These are phyloP conservation scores for Lasioglossum villosulum DNA, from an alignment of 2,888 invertebrate genomes.

Conservation along the genomic window DNA sequence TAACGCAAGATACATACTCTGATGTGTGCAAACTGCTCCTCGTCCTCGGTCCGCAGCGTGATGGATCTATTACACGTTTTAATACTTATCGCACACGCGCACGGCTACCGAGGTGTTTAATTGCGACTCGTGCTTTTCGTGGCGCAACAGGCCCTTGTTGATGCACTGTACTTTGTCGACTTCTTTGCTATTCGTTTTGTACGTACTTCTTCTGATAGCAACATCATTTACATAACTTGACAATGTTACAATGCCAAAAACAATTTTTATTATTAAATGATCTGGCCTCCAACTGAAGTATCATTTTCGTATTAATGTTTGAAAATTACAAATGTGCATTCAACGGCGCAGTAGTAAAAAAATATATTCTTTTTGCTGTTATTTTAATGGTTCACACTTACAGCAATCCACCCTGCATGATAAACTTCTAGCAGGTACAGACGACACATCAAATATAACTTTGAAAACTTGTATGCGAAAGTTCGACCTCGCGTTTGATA, in stretches of 20 bases:
- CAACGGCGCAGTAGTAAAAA: not conserved
- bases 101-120: not conserved
- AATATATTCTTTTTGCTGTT: not conserved
- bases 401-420: not conserved
- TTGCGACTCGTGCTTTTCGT: not conserved
- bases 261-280: too few relatives aligned
- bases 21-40: not conserved
- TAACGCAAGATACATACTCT: not conserved
- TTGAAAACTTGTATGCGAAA: not conserved
- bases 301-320: not conserved
- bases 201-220: too few relatives aligned
- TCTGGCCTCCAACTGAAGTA: too few relatives aligned
- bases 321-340: not conserved
- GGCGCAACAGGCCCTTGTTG: not conserved
- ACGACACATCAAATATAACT: constrained; percentile 9
- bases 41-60: not conserved
- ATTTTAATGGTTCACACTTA: not conserved
- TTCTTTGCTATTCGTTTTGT: not conserved
- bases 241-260: too few relatives aligned
- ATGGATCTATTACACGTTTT: constrained; percentile 4
- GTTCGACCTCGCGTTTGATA: not conserved
- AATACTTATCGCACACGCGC: not conserved
- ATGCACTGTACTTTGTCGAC: not conserved
- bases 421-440: not conserved
- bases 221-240: too few relatives aligned